These are phyloP conservation scores for Sander vitreus DNA, from an alignment of 2,113 vertebrate genomes.

Conservation along the genomic window DNA sequence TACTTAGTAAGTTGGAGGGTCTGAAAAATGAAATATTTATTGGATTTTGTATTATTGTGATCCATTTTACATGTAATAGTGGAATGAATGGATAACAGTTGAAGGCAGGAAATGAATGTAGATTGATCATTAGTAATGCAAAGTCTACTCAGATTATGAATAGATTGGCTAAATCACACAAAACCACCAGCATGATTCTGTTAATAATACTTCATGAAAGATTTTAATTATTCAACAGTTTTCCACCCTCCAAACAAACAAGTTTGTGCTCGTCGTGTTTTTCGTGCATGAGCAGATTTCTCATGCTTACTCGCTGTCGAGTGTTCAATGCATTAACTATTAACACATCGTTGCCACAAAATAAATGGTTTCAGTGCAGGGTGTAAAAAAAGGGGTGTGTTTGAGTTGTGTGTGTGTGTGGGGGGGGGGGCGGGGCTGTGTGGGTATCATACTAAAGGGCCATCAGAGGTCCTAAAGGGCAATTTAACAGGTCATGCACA, in stretches of 20 bases:
- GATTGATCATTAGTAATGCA: not conserved
- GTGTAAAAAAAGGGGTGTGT: constrained; percentile 4
- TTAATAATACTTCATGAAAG: not conserved
- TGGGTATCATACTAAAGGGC: constrained; percentile 11
- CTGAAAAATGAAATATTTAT: too few relatives aligned
- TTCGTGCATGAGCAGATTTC: constrained; percentile 4
- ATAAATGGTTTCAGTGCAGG: constrained; percentile 1
- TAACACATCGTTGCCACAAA: constrained; percentile 25
- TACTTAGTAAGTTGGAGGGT: not conserved
- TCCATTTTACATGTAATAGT: not conserved
- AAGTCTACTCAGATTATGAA: not conserved
- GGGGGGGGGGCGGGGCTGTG: not conserved
- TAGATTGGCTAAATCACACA: not conserved
- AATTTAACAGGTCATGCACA: constrained; percentile 77
- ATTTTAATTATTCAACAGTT: not conserved
- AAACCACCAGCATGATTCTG: not conserved
- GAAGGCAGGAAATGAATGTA: not conserved
- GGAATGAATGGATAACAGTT: not conserved
- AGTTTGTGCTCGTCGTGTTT: not conserved
- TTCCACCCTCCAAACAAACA: not conserved
- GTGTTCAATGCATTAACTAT: constrained; percentile 23
- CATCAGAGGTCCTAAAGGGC: constrained; percentile 43
- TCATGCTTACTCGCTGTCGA: not conserved
- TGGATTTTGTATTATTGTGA: not conserved
- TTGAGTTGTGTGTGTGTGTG: not conserved